Conservation (phyloP, 2,888 invertebrate genomes). For the Drosophila borborema region DNA sequence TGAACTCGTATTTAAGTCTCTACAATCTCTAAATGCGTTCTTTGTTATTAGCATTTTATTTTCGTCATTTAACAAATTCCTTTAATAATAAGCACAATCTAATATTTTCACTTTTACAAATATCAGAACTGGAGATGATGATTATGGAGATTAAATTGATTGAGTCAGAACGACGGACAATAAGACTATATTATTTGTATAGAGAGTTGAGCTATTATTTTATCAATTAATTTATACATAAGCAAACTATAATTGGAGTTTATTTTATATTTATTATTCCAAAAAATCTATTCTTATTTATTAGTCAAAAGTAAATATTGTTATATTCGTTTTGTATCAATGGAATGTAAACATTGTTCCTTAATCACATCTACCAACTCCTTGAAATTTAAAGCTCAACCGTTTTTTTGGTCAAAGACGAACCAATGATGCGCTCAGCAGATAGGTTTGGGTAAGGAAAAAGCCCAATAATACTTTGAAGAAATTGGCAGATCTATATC, state of each 20-base stretch:
- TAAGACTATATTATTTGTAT: no score
- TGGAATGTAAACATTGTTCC: neutral
- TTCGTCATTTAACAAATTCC: neutral
- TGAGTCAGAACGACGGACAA: no score
- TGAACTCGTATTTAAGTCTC: neutral
- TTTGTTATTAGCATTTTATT: neutral
- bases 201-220: no score
- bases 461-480: constrained; percentile 32
- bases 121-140: no score
- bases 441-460: constrained; percentile 1
- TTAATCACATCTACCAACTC: neutral
- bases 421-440: constrained; percentile 30
- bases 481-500: constrained; percentile 49
- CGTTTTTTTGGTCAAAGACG: constrained; percentile 21
- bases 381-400: neutral
- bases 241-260: no score
- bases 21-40: no score
- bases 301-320: no score
- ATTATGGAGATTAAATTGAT: no score
- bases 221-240: no score
- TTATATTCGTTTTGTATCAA: neutral
- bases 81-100: neutral
- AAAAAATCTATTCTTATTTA: no score
- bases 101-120: no score
- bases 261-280: no score